Conservation (phyloP, 2,888 invertebrate genomes). For the Trachelus iudaicus region DNA sequence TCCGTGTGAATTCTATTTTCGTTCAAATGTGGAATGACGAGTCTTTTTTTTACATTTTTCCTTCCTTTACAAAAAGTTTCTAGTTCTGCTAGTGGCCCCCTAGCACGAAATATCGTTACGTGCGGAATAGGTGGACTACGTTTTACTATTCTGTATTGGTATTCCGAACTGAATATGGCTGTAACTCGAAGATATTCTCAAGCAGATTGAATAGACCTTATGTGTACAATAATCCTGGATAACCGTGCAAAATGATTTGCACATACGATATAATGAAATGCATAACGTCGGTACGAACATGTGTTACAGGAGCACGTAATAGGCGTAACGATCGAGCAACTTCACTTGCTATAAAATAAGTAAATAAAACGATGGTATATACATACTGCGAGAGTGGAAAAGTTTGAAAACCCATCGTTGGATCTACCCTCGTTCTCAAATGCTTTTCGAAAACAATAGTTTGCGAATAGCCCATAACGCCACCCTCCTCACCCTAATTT, state of each 20-base stretch:
- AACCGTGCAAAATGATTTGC: neutral
- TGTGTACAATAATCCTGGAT: neutral
- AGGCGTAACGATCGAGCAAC: neutral
- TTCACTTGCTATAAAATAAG: neutral
- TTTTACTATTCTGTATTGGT: neutral
- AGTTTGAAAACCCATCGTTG: neutral
- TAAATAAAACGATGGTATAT: neutral
- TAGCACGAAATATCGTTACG: neutral
- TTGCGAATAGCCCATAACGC: conserved; percentile 3
- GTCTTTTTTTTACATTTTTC: neutral
- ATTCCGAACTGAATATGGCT: neutral
- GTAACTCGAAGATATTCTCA: neutral
- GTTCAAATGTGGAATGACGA: neutral
- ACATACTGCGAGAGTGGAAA: neutral
- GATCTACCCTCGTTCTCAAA: neutral
- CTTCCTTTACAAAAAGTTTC: neutral
- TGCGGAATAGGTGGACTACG: neutral
- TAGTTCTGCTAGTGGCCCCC: neutral
- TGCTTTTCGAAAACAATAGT: conserved; percentile 4
- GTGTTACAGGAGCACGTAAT: neutral
- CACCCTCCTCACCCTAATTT: neutral
- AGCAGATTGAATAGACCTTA: neutral
- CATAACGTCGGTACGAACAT: neutral
- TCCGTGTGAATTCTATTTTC: neutral
- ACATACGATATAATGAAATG: neutral